Percentiles rank a stretch among this genome's conserved stretches.
Evolutionary conservation across 2,113 vertebrate species (phyloP).

Genomic region (Verasper variegatus): DNA sequence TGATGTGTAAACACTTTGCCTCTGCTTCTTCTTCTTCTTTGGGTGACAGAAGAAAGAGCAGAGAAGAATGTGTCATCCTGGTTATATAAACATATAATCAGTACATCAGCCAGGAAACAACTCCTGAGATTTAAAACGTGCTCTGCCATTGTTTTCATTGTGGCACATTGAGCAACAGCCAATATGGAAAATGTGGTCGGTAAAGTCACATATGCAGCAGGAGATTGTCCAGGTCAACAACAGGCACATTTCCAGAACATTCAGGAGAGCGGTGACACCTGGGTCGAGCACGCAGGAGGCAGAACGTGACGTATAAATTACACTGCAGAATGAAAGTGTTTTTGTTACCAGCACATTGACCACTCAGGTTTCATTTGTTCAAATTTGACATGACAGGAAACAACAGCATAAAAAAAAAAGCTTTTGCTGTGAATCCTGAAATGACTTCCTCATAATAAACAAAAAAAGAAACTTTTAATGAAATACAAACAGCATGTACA

Average conservation of each 20-base stretch:
- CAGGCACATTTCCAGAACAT: too few relatives aligned
- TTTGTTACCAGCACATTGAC: too few relatives aligned
- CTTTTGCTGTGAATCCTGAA: too few relatives aligned
- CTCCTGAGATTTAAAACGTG: background rate
- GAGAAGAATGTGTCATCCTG: conserved; percentile 4
- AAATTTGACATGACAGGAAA: too few relatives aligned
- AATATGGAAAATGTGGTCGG: background rate
- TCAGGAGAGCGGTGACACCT: too few relatives aligned
- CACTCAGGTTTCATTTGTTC: too few relatives aligned
- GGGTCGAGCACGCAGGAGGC: too few relatives aligned
- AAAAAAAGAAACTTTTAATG: background rate
- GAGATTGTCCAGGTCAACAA: background rate
- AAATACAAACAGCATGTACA: background rate
- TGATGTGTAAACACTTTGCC: conserved; percentile 37
- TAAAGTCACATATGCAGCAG: background rate
- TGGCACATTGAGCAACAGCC: conserved; percentile 3
- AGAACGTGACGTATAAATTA: too few relatives aligned
- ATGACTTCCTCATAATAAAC: background rate
- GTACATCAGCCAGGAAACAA: background rate
- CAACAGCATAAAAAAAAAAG: too few relatives aligned
- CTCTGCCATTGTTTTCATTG: conserved; percentile 11
- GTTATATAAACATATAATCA: conserved; percentile 1
- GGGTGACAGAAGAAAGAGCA: conserved; percentile 9
- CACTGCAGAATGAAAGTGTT: too few relatives aligned
- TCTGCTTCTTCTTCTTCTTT: conserved; percentile 7